Evolutionary conservation across 2,797 vertebrate genomes (phyloP).

Genomic region (Typhlichthys eigenmanni): DNA sequence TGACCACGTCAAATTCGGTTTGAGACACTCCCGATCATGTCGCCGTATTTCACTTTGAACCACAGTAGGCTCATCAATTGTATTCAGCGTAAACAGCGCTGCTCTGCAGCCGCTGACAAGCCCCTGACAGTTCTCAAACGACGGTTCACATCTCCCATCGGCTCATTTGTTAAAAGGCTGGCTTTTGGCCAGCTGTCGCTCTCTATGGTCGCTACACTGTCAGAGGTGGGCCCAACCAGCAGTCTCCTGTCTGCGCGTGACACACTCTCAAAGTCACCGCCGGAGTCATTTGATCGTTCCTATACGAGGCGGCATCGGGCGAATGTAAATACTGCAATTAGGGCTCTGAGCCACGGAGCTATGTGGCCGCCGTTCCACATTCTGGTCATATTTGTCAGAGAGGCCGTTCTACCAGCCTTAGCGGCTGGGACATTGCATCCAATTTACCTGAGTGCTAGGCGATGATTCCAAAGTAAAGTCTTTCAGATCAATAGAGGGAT

Average conservation of each 20-base stretch:
- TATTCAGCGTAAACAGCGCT: constrained; percentile 57
- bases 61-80: constrained; percentile 56
- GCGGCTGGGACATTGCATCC: constrained; percentile 52
- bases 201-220: constrained; percentile 41
- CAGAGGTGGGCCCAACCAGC: constrained; percentile 22
- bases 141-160: constrained; percentile 52
- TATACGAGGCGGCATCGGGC: constrained; percentile 35
- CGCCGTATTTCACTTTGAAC: constrained; percentile 56
- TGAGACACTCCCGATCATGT: constrained; percentile 60
- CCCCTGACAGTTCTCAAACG: constrained; percentile 60
- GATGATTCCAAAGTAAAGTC: constrained; percentile 55
- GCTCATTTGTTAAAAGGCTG: constrained; percentile 70
- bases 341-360: constrained; percentile 34
- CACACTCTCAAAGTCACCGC: constrained; percentile 21
- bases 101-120: constrained; percentile 60
- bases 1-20: constrained; percentile 65
- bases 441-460: constrained; percentile 60
- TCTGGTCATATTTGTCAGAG: constrained; percentile 54
- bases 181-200: constrained; percentile 54
- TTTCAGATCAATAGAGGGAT: constrained; percentile 59
- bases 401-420: constrained; percentile 43
- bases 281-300: constrained; percentile 50
- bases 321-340: constrained; percentile 57
- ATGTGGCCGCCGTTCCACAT: constrained; percentile 22
- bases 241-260: constrained; percentile 33